These are phyloP conservation scores for Sebastes paucispinis DNA, from an alignment of 2,797 vertebrate species.

Conservation along the genomic window DNA sequence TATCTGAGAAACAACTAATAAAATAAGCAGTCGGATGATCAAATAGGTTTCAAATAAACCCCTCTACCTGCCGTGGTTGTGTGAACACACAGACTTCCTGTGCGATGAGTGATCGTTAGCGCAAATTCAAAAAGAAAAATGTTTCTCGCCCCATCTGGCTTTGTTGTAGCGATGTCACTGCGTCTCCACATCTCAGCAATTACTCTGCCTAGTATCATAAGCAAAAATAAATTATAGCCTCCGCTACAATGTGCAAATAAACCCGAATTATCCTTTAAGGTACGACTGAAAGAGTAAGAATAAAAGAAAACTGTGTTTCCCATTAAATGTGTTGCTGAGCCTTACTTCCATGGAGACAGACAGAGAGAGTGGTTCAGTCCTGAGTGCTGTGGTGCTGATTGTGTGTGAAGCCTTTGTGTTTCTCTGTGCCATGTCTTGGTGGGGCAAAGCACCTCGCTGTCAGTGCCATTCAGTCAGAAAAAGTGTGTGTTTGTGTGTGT, in stretches of 20 bases:
- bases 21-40: background rate
- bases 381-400: conserved; percentile 59
- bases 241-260: background rate
- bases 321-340: background rate
- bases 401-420: conserved; percentile 67
- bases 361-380: conserved; percentile 11
- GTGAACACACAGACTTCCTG: background rate
- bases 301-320: background rate
- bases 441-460: conserved; percentile 63
- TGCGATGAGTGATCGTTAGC: background rate
- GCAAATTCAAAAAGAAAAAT: background rate
- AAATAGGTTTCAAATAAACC: background rate
- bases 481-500: background rate
- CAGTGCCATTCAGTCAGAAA: conserved; percentile 66
- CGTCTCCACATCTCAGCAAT: background rate
- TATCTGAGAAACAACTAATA: background rate
- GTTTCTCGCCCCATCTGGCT: background rate
- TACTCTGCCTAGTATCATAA: background rate
- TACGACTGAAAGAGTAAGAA: background rate
- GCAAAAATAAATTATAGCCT: background rate
- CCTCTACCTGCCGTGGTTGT: background rate
- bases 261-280: background rate
- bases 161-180: fast-evolving
- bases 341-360: conserved; percentile 4
- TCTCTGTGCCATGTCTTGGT: conserved; percentile 59